Percentiles rank a stretch among this genome's conserved stretches.
These are phyloP conservation scores for Drosophila prolongata DNA, from an alignment of 2,888 invertebrate species.

Conservation along the genomic window DNA sequence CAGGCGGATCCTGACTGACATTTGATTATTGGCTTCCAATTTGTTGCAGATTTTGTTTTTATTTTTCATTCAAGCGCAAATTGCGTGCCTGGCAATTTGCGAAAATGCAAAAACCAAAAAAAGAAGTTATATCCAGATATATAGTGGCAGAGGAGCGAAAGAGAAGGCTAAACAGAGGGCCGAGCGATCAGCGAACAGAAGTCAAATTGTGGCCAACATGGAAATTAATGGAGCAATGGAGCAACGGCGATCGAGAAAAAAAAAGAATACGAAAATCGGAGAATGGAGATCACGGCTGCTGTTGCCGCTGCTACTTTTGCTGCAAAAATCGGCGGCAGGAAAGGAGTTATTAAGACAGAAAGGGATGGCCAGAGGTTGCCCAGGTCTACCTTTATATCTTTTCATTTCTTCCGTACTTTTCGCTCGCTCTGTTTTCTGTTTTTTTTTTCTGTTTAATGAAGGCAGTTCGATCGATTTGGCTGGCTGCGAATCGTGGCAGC, in stretches of 20 bases:
- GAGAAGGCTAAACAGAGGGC: slow-evolving; percentile 5
- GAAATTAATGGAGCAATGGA: slow-evolving; percentile 74
- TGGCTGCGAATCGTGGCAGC: slow-evolving; percentile 68
- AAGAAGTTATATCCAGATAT: background rate
- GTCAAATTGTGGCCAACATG: slow-evolving; percentile 81
- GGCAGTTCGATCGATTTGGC: slow-evolving; percentile 79
- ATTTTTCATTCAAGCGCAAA: slow-evolving; percentile 53
- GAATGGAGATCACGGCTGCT: slow-evolving; percentile 37
- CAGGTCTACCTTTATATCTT: slow-evolving; percentile 7
- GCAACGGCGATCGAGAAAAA: slow-evolving; percentile 43
- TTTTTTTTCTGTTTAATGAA: slow-evolving; percentile 65
- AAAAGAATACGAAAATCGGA: slow-evolving; percentile 2
- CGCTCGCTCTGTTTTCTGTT: slow-evolving; percentile 7
- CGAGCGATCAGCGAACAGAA: slow-evolving; percentile 61
- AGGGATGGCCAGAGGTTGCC: slow-evolving; percentile 32
- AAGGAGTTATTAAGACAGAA: slow-evolving; percentile 73
- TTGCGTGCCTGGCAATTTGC: slow-evolving; percentile 75
- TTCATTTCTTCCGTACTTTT: background rate
- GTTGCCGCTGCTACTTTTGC: slow-evolving; percentile 31
- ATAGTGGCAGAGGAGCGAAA: slow-evolving; percentile 10
- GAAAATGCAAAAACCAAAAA: slow-evolving; percentile 35
- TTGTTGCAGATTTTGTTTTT: slow-evolving; percentile 68
- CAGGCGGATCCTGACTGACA: slow-evolving; percentile 77
- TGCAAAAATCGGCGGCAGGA: slow-evolving; percentile 70
- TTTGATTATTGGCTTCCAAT: slow-evolving; percentile 85